Evolutionary conservation across 2,797 vertebrate species (phyloP), one percentile per base, ranked within the genome.

Genomic region (Pachyuromys duprasi): DNA sequence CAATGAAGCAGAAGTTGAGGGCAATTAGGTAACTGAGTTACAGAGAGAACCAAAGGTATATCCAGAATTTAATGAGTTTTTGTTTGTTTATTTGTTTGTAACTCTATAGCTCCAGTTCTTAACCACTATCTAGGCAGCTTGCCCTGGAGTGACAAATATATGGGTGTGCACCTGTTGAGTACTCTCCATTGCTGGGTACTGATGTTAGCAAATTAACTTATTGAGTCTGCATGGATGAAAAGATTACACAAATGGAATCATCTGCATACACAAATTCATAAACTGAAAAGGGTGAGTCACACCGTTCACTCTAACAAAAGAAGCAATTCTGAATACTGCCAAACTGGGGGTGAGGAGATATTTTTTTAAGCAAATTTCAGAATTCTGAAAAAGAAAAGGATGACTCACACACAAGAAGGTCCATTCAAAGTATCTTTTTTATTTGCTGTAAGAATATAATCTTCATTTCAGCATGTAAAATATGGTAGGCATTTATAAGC

Each of bases 401-500:
- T 87, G 42, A 97, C 28, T 82, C 93, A 94, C 9, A 94, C 28
- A 75, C 36, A 96, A 86, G 92, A 95, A 96, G 95, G 2, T 79
- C 63, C 36, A 82, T 97, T 97, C 83, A 94, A 97, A 95, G 79
- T 90, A 84, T 96, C 22, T 53, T 55, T 90, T 98, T 70, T 82
- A 90, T 96, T 98, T 97, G 78, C 83, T 96, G 87, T 89, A 95
- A 93, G 24, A 97, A 92, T 97, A 95, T 96, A 97, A 96, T 97
- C 96, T 96, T 28, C 36, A 88, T 93, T 96, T 97, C 93, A 95
- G 65, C 31, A 42, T 69, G 69, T 94, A 93, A 97, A 95, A 63
- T 75, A 86, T 49, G 69, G 20, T 67, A 92, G 13, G 24, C 72
- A 82, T 91, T 96, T 94, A 95, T 20, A 96, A 97, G 86, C 60